Evolutionary conservation across 2,888 invertebrate genomes (phyloP), one percentile per base, ranked within the genome.

Genomic region (Spisula subtruncata): DNA sequence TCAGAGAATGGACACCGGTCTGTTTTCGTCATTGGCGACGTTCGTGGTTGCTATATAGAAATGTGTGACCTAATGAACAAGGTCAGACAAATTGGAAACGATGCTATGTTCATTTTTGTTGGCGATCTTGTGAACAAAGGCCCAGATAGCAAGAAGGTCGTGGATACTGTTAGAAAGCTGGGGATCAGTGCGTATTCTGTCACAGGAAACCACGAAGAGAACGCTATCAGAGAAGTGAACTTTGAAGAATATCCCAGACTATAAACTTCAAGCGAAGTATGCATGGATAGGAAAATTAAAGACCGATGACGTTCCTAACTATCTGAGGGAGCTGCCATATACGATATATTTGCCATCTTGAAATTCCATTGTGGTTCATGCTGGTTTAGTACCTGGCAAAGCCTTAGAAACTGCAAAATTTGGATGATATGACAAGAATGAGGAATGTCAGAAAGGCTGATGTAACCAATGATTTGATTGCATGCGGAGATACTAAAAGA

Each of bases 71-170:
- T 97, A 1, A 89, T 97, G 18, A 82, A 92, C 14, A 82, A 93
- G 75, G 95, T 95, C 8, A 80, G 92, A 81, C 79, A 80, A 0
- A 71, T 87, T 10, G 89, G 88, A 6, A 91, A 93, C 6, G 90
- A 94, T 48, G 88, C 93, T 10, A 88, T 96, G 56, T 93, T 94
- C 32, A 82, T 96, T n/a, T 95, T 95, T 89, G 95, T 95, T 29
- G 97, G 97, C 0, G 97, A 97, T 94, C 92, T 97, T 60, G 93
- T 96, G 4, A 96, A 96, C 89, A 97, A 96, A 91, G 97, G 97
- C n/a, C 97, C 97, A 0, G 94, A 95, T 54, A 96, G 93, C 90
- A 51, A 90, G 18, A 95, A 95, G 80, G 96, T 96, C 1, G 81
- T 97, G 20, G 83, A 92, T 8, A 91, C 93, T 84, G 75, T 96